Evolutionary conservation across 2,113 vertebrate species (phyloP).

Genomic region (Macquaria australasica): DNA sequence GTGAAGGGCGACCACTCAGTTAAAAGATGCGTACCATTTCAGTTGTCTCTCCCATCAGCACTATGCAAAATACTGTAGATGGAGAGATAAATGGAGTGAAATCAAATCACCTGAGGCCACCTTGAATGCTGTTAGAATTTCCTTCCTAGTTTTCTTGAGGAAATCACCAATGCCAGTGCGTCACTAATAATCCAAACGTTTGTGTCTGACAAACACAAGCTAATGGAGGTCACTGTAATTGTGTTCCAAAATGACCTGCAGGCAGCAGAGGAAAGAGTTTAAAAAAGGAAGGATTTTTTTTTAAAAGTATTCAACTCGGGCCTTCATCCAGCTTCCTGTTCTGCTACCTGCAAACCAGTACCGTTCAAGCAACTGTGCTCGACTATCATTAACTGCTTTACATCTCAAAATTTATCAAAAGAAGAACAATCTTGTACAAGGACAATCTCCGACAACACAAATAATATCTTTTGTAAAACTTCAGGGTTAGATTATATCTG

Average conservation of each 20-base stretch:
- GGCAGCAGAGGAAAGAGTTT: slow-evolving; percentile 6
- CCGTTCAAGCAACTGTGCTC: slow-evolving; percentile 33
- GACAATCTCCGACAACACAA: slow-evolving; percentile 78
- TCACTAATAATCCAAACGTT: slow-evolving; percentile 5
- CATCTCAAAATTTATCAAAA: slow-evolving; percentile 54
- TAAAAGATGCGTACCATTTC: slow-evolving; percentile 3
- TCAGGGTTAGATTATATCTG: slow-evolving; percentile 75
- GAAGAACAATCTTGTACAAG: slow-evolving; percentile 72
- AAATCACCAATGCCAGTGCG: not conserved
- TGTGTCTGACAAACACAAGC: not conserved
- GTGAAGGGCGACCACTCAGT: slow-evolving; percentile 7
- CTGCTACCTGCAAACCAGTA: slow-evolving; percentile 28
- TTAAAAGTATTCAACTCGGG: slow-evolving; percentile 20
- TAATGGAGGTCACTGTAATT: slow-evolving; percentile 17
- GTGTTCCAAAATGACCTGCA: slow-evolving; percentile 58
- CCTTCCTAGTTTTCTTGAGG: slow-evolving; percentile 28
- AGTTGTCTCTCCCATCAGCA: slow-evolving; percentile 49
- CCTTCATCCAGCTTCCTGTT: slow-evolving; percentile 37
- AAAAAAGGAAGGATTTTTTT: slow-evolving; percentile 23
- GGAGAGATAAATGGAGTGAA: slow-evolving; percentile 38
- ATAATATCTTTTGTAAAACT: slow-evolving; percentile 70
- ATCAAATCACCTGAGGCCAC: slow-evolving; percentile 25
- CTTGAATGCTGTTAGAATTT: slow-evolving; percentile 46
- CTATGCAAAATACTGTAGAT: slow-evolving; percentile 60
- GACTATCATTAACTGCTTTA: slow-evolving; percentile 70